Percentiles rank a stretch among this genome's conserved stretches.
phyloP scores from a whole-genome alignment of 2,797 vertebrate species.

The Chaunax sp. region DNA sequence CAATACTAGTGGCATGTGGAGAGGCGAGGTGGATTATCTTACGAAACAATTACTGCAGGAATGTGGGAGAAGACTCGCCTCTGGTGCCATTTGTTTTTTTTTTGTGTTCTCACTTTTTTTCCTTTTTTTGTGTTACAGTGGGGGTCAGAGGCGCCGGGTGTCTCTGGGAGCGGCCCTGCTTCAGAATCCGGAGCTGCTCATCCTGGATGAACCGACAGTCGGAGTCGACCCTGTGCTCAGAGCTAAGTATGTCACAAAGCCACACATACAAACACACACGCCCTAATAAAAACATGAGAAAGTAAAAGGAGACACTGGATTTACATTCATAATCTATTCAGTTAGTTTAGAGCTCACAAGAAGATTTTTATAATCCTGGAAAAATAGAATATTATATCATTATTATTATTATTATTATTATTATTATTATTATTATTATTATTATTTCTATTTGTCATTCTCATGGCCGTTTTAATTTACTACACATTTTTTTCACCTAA shows the following conservation, averaged over 20 bases:
- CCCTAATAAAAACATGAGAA: background rate
- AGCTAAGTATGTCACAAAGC: conserved; percentile 70
- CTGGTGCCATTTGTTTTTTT: background rate
- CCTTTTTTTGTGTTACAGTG: conserved; percentile 67
- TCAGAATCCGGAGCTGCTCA: conserved; percentile 86
- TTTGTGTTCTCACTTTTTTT: background rate
- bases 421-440: no score
- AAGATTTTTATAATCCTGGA: background rate
- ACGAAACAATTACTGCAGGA: conserved; percentile 8
- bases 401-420: no score
- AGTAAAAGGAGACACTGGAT: background rate
- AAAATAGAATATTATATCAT: no score
- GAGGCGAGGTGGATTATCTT: background rate
- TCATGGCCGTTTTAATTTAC: no score
- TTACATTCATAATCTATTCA: background rate
- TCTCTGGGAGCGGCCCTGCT: conserved; percentile 85
- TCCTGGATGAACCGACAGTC: conserved; percentile 86
- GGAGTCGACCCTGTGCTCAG: conserved; percentile 87
- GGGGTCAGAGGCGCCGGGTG: conserved; percentile 83
- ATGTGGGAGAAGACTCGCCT: background rate
- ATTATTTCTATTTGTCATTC: no score
- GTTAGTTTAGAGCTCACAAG: no score
- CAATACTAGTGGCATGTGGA: conserved; percentile 13
- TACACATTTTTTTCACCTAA: no score
- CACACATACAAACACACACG: background rate